Percentiles rank a stretch among this genome's conserved stretches.
These are phyloP conservation scores for Amiota mariae DNA, from an alignment of 2,888 invertebrate species.

Conservation along the genomic window DNA sequence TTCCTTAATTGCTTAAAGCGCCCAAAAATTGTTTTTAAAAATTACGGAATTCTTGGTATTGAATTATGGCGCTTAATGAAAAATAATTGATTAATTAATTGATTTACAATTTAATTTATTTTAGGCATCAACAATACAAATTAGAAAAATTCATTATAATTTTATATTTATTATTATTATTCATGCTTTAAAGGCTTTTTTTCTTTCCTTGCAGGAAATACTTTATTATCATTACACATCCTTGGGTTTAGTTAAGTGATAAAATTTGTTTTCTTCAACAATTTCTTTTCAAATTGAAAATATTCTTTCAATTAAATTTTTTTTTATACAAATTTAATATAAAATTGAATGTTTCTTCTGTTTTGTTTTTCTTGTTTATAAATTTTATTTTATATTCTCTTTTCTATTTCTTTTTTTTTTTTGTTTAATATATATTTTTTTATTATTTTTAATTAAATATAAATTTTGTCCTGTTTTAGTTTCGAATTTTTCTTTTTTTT, in stretches of 20 bases:
- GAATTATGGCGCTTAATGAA: no score
- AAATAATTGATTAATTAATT: neutral
- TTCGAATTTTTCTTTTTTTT: slow-evolving; percentile 1
- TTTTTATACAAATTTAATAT: slow-evolving; percentile 64
- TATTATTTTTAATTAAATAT: slow-evolving; percentile 2
- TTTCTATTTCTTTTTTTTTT: slow-evolving; percentile 15
- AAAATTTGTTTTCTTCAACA: slow-evolving; percentile 45
- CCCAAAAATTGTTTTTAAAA: neutral
- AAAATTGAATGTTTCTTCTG: slow-evolving; percentile 62
- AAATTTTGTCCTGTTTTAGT: slow-evolving; percentile 33
- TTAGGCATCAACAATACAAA: neutral
- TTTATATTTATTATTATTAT: slow-evolving; percentile 24
- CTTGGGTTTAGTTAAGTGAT: slow-evolving; percentile 29
- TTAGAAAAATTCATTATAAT: no score
- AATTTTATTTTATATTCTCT: slow-evolving; percentile 33
- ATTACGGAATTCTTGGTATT: no score
- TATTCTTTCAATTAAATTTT: slow-evolving; percentile 43
- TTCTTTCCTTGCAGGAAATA: slow-evolving; percentile 71
- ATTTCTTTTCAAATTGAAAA: slow-evolving; percentile 35
- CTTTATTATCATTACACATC: slow-evolving; percentile 54
- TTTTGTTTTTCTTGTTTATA: slow-evolving; percentile 33
- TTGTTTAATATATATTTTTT: neutral
- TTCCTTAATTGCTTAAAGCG: neutral
- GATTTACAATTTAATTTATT: slow-evolving; percentile 9
- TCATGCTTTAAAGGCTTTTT: slow-evolving; percentile 63